Evolutionary conservation across 37 sponge, comb jelly and placozoan genomes (phyloP).

Genomic region (Amphimedon queenslandica): DNA sequence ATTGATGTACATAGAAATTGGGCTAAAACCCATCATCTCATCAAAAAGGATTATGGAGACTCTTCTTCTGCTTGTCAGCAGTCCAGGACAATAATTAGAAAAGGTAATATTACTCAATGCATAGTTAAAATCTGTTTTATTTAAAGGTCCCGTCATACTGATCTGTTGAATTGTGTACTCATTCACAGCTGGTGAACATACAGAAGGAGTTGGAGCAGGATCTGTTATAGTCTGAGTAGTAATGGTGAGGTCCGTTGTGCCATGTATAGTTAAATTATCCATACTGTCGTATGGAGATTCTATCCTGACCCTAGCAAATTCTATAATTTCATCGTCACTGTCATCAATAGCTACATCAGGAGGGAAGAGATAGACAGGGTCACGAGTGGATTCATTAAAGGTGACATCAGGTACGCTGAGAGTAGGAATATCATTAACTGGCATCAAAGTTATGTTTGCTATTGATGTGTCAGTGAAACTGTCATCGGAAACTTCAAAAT

Average conservation of each 20-base stretch:
- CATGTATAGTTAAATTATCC: background rate
- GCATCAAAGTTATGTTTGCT: constrained; percentile 12
- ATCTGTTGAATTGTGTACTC: background rate
- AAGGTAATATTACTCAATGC: constrained; percentile 35
- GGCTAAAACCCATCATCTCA: constrained; percentile 5
- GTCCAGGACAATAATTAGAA: constrained; percentile 24
- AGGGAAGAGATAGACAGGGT: constrained; percentile 17
- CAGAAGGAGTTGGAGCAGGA: background rate
- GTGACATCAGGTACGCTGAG: constrained; percentile 11
- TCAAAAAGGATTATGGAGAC: constrained; percentile 45
- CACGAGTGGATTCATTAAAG: constrained; percentile 13
- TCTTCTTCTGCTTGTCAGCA: constrained; percentile 4
- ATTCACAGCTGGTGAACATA: background rate
- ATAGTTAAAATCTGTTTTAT: constrained; percentile 6
- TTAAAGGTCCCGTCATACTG: constrained; percentile 26
- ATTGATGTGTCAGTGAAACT: background rate
- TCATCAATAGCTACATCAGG: constrained; percentile 18
- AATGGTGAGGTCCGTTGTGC: background rate
- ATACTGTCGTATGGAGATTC: background rate
- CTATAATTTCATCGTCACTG: constrained; percentile 1
- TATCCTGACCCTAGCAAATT: background rate
- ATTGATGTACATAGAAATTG: background rate
- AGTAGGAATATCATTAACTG: constrained; percentile 33
- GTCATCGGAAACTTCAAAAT: constrained; percentile 14
- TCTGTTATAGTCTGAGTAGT: background rate